These are phyloP conservation scores for Diceros bicornis DNA, from an alignment of 2,797 vertebrate species.

Conservation along the genomic window DNA sequence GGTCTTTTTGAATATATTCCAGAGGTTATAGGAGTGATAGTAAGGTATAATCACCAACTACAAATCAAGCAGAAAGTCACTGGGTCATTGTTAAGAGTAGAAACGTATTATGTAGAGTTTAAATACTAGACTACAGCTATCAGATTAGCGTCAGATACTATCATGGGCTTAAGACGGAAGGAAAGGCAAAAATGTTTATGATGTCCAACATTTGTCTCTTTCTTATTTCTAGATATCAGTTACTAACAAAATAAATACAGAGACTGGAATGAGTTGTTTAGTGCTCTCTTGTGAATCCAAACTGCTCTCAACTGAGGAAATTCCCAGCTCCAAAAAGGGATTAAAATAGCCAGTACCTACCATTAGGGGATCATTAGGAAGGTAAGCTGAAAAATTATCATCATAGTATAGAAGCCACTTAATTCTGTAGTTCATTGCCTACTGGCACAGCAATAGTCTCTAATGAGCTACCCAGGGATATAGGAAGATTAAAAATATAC, in stretches of 20 bases:
- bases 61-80: slow-evolving; percentile 38
- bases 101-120: background rate
- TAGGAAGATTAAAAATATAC: slow-evolving; percentile 40
- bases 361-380: slow-evolving; percentile 20
- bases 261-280: background rate
- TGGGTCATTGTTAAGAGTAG: background rate
- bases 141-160: background rate
- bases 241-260: slow-evolving; percentile 12
- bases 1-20: slow-evolving; percentile 45
- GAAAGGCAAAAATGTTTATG: background rate
- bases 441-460: background rate
- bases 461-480: background rate
- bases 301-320: background rate
- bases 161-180: background rate
- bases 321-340: slow-evolving; percentile 25
- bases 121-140: background rate
- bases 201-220: background rate
- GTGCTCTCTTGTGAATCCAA: background rate
- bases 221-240: background rate
- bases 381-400: slow-evolving; percentile 11
- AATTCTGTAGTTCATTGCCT: background rate
- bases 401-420: background rate
- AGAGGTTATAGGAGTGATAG: background rate
- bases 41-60: slow-evolving; percentile 4
- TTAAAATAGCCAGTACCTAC: background rate